These are phyloP conservation scores for Andrena marginata DNA, from an alignment of 2,888 invertebrate genomes.

Conservation along the genomic window DNA sequence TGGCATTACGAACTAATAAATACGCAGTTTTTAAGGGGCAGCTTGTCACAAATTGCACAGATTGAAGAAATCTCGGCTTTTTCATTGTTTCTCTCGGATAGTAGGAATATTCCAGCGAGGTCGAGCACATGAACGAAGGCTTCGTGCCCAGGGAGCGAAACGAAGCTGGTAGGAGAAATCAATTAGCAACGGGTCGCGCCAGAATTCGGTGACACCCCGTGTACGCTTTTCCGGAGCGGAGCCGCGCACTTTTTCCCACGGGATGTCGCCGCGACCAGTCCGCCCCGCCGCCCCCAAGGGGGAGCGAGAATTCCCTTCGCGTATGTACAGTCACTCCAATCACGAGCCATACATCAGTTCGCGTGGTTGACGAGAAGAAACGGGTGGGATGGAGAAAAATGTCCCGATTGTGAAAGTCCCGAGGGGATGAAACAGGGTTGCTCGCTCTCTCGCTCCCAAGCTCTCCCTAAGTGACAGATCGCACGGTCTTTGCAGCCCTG, in stretches of 20 bases:
- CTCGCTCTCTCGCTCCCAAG: conserved; percentile 47
- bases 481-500: conserved; percentile 17
- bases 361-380: conserved; percentile 68
- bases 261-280: conserved; percentile 56
- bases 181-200: conserved; percentile 46
- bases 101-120: not conserved
- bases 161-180: conserved; percentile 44
- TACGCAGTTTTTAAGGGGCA: too few species aligned
- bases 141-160: conserved; percentile 13
- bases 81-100: not conserved
- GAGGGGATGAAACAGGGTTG: conserved; percentile 66
- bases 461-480: conserved; percentile 68
- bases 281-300: conserved; percentile 28
- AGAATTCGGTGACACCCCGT: conserved; percentile 42
- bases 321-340: conserved; percentile 77
- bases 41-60: too few species aligned
- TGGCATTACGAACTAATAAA: too few species aligned
- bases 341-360: conserved; percentile 79
- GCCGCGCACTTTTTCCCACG: conserved; percentile 58
- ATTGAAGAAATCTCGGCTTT: too few species aligned
- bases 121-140: not conserved
- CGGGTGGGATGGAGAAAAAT: conserved; percentile 61
- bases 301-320: conserved; percentile 63
- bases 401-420: conserved; percentile 74
- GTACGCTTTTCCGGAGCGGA: conserved; percentile 34